Evolutionary conservation across 2,113 vertebrate species (phyloP).

Genomic region (Mastomys natalensis): DNA sequence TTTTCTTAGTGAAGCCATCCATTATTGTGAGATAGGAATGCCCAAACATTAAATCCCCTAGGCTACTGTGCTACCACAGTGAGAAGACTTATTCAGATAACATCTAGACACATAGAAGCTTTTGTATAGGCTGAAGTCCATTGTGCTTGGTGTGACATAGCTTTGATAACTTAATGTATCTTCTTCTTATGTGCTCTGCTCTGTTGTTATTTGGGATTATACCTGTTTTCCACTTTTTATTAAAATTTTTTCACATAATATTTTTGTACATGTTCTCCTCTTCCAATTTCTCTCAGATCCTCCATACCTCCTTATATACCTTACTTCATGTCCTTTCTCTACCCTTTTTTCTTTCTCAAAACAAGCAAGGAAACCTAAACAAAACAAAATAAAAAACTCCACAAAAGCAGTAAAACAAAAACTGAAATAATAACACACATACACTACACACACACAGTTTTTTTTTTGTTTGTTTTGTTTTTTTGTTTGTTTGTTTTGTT

Average conservation of each 20-base stretch:
- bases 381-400: neutral
- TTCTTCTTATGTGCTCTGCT: neutral
- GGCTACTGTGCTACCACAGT: neutral
- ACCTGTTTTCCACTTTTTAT: neutral
- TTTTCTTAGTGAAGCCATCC: neutral
- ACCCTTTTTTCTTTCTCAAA: neutral
- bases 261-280: neutral
- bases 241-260: neutral
- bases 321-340: neutral
- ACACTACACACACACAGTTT: neutral
- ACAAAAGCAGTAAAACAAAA: neutral
- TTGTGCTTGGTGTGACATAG: no score
- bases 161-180: neutral
- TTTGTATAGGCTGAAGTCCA: neutral
- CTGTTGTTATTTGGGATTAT: neutral
- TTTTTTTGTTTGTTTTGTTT: no score
- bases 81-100: neutral
- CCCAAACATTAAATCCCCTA: neutral
- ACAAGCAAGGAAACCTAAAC: neutral
- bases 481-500: no score
- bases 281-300: neutral
- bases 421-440: neutral
- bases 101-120: neutral
- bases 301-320: neutral
- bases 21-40: neutral